A percentile compares a stretch with the other conserved stretches of the same genome.
Evolutionary conservation across 2,113 vertebrate genomes (phyloP).

Genomic region (Centropristis striata): DNA sequence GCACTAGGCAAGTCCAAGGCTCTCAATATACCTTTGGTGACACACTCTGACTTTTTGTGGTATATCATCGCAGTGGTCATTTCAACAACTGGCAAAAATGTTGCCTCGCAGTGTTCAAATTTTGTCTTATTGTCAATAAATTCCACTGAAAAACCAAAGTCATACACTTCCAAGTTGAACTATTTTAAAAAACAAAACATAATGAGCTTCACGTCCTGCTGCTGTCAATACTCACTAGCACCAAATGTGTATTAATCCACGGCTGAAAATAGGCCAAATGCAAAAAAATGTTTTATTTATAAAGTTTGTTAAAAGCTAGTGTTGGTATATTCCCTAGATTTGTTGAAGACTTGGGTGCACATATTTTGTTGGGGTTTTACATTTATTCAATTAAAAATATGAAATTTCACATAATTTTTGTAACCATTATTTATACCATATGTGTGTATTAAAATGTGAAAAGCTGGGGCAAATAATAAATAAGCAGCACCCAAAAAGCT

Average conservation of each 20-base stretch:
- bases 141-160: not conserved
- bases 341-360: too few species aligned
- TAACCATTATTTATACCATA: too few species aligned
- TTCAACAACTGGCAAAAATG: not conserved
- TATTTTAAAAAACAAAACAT: not conserved
- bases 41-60: conserved; percentile 30
- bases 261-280: not conserved
- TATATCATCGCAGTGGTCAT: conserved; percentile 11
- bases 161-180: not conserved
- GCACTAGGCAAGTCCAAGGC: conserved; percentile 17
- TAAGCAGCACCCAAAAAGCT: too few species aligned
- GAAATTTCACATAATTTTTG: too few species aligned
- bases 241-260: not conserved
- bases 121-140: not conserved
- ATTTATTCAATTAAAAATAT: too few species aligned
- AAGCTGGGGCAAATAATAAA: too few species aligned
- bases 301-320: not conserved
- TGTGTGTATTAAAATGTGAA: too few species aligned
- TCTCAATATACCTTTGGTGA: conserved; percentile 39
- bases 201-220: not conserved
- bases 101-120: not conserved
- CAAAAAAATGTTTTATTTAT: not conserved
- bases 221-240: not conserved
- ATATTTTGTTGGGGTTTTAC: too few species aligned
- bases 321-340: too few species aligned